These are phyloP conservation scores for Arion vulgaris DNA, from an alignment of 1,140 invertebrate species.

Conservation along the genomic window DNA sequence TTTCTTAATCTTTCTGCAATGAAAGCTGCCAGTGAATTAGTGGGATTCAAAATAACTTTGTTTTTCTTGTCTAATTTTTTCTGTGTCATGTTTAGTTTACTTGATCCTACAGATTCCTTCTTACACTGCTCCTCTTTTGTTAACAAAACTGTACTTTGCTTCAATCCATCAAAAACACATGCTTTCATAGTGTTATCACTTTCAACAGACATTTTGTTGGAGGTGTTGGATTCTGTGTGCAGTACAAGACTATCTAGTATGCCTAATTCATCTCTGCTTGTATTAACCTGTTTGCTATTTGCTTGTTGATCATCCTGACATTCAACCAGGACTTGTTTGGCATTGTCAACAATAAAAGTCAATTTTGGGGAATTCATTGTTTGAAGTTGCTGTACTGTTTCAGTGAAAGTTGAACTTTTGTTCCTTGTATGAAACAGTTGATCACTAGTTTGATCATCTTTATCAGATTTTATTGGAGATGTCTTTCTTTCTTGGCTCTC, in stretches of 20 bases:
- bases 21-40: constrained; percentile 2
- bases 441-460: background rate
- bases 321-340: background rate
- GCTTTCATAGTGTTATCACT: background rate
- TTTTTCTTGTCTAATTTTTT: background rate
- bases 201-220: background rate
- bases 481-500: background rate
- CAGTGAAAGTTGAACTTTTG: background rate
- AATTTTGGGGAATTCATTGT: too few species aligned
- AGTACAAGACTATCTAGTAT: background rate
- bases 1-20: constrained; percentile 20
- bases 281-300: background rate
- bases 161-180: background rate
- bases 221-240: background rate
- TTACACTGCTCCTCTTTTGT: background rate
- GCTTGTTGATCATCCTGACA: background rate
- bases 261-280: background rate
- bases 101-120: background rate
- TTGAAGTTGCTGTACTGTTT: background rate
- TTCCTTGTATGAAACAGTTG: background rate
- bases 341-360: background rate
- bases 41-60: background rate
- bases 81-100: background rate
- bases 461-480: background rate
- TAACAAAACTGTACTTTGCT: background rate